Percentiles rank a stretch among this genome's conserved stretches.
These are phyloP conservation scores for Apis laboriosa DNA, from an alignment of 1,140 invertebrate genomes.

Conservation along the genomic window DNA sequence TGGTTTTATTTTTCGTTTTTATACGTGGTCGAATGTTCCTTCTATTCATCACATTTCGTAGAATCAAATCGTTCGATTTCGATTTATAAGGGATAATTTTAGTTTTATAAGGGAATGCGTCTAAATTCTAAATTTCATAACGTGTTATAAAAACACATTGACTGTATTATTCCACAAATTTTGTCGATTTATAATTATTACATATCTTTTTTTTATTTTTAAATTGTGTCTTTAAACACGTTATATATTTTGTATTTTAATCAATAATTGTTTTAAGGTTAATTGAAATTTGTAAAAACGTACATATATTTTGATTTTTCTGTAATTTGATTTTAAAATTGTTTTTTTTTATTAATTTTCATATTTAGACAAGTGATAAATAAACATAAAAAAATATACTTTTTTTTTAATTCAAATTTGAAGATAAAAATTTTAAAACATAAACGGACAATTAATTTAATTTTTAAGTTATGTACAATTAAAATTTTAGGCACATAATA, in stretches of 20 bases:
- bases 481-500: no score
- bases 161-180: conserved; percentile 8
- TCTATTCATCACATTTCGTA: background rate
- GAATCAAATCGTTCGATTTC: background rate
- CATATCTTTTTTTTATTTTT: no score
- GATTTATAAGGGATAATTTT: background rate
- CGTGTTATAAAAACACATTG: background rate
- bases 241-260: no score
- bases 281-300: background rate
- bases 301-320: background rate
- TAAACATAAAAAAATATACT: no score
- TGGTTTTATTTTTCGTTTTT: background rate
- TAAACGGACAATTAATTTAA: background rate
- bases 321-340: background rate
- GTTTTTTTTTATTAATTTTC: background rate
- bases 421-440: no score
- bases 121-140: background rate
- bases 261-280: fast-evolving
- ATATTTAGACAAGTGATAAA: background rate
- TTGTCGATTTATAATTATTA: background rate
- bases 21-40: background rate
- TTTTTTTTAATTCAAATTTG: no score
- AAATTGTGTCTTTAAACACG: no score
- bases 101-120: background rate
- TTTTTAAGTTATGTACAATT: background rate